phyloP scores from a whole-genome alignment of 1,140 invertebrate genomes.

The Gonioctena quinquepunctata region DNA sequence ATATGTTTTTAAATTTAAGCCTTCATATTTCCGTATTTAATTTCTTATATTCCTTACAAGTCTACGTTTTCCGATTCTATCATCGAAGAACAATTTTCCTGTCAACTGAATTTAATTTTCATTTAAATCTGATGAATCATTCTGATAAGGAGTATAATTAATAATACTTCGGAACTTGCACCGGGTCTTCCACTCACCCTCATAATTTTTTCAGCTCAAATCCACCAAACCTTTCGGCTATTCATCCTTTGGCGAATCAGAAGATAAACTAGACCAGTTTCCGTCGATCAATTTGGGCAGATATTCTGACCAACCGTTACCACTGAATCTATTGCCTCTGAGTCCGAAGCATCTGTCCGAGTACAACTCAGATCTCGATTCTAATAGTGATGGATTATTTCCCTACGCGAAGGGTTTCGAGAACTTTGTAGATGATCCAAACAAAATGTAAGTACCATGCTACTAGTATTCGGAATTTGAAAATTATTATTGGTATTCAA shows the following conservation, averaged over 20 bases:
- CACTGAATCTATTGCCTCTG: conserved; percentile 1
- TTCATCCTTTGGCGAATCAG: not conserved
- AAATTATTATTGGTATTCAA: no score
- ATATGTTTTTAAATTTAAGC: no score
- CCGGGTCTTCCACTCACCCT: no score
- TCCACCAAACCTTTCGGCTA: not conserved
- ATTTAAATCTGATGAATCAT: not conserved
- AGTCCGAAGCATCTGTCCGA: not conserved
- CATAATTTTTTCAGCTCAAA: not conserved
- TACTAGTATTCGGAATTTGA: no score
- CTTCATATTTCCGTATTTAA: no score
- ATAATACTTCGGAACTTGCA: no score
- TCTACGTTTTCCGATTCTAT: no score
- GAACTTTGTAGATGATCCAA: not conserved
- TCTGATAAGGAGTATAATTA: no score
- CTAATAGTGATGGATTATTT: not conserved
- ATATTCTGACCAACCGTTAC: conserved; percentile 10
- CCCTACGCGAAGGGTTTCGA: conserved; percentile 15
- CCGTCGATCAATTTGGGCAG: conserved; percentile 6
- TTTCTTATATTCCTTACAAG: no score
- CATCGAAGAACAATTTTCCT: no score
- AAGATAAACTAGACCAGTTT: conserved; percentile 2
- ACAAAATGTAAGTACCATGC: not conserved
- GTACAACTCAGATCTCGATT: conserved; percentile 12
- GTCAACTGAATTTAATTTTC: not conserved